Conservation (phyloP, 2,888 invertebrate genomes). For the Pterostichus niger region DNA sequence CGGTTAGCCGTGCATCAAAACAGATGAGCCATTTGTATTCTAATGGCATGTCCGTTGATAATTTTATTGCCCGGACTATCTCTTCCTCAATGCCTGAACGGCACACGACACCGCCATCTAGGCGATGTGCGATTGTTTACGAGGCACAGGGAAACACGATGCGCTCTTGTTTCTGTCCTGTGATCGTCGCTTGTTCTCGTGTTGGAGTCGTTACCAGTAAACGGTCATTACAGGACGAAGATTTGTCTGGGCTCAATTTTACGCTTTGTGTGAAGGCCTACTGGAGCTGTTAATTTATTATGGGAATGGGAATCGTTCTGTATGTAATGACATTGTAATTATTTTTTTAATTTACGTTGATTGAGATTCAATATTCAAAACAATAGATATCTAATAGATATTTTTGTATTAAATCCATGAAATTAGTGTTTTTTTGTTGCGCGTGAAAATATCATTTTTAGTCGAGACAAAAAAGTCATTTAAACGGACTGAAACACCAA, state of each 20-base stretch:
- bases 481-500: too few species aligned
- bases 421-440: too few species aligned
- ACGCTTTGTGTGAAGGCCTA: not conserved
- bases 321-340: not conserved
- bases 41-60: conserved; percentile 75
- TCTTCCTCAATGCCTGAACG: conserved; percentile 47
- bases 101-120: conserved; percentile 47
- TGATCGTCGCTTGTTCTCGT: conserved; percentile 5
- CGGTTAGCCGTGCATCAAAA: conserved; percentile 58
- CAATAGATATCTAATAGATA: too few species aligned
- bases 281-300: conserved; percentile 23
- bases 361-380: too few species aligned
- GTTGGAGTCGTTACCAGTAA: not conserved
- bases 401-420: too few species aligned
- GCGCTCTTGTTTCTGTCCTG: conserved; percentile 10
- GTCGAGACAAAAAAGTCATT: too few species aligned
- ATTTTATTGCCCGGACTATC: conserved; percentile 74
- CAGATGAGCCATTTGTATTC: conserved; percentile 76
- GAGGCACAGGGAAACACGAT: conserved; percentile 22
- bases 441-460: too few species aligned
- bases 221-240: not conserved
- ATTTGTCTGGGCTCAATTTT: conserved; percentile 9
- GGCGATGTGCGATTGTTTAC: conserved; percentile 43
- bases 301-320: conserved; percentile 26
- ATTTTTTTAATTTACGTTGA: not conserved